A percentile compares a stretch with the other conserved stretches of the same genome.
Evolutionary conservation across 1,140 invertebrate genomes (phyloP).

Genomic region (Dendrolimus kikuchii): DNA sequence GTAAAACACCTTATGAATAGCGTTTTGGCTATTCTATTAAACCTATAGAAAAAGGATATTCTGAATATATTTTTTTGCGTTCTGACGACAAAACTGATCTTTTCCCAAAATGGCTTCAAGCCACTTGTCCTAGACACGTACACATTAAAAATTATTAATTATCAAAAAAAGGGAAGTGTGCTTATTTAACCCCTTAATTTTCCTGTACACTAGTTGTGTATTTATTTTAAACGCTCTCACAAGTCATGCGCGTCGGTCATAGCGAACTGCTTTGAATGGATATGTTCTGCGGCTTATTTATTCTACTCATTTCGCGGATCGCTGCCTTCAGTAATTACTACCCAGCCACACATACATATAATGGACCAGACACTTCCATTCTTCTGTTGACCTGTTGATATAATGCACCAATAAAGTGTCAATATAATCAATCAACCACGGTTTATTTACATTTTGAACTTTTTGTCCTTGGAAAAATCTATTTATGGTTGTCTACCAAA

Average conservation of each 20-base stretch:
- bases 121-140: no score
- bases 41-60: no score
- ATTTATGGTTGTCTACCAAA: slow-evolving; percentile 9
- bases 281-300: slow-evolving; percentile 13
- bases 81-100: no score
- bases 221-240: slow-evolving; percentile 10
- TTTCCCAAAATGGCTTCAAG: no score
- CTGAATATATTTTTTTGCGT: no score
- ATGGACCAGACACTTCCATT: neutral
- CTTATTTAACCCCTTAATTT: slow-evolving; percentile 1
- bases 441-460: slow-evolving; percentile 19
- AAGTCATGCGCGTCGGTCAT: slow-evolving; percentile 13
- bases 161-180: slow-evolving; percentile 1
- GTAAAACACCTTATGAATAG: no score
- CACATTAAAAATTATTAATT: neutral
- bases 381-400: slow-evolving; percentile 24
- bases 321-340: slow-evolving; percentile 43
- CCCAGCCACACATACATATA: neutral
- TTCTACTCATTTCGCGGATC: slow-evolving; percentile 44
- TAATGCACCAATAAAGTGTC: slow-evolving; percentile 17
- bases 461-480: slow-evolving; percentile 16
- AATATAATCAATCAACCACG: slow-evolving; percentile 17
- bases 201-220: slow-evolving; percentile 10
- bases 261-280: slow-evolving; percentile 16
- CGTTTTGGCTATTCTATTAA: no score